These are phyloP conservation scores for Xiphorhynchus erythropygius DNA, from an alignment of 2,797 vertebrate species.

Conservation along the genomic window DNA sequence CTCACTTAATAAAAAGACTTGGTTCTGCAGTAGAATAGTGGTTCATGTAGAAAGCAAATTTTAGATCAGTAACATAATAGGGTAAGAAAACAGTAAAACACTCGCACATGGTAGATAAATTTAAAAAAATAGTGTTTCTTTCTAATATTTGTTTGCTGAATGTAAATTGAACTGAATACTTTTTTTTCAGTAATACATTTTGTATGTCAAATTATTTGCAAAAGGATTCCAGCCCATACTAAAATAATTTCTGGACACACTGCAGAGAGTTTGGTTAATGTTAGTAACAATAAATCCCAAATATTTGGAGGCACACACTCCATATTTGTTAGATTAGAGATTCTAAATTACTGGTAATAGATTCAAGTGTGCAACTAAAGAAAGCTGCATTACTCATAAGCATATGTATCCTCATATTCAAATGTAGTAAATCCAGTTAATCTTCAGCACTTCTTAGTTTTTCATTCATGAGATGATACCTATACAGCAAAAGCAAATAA, in stretches of 20 bases:
- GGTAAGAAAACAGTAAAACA: neutral
- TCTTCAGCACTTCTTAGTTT: slow-evolving; percentile 65
- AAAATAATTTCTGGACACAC: slow-evolving; percentile 48
- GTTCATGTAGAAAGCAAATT: neutral
- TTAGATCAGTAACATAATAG: neutral
- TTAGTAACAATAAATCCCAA: slow-evolving; percentile 63
- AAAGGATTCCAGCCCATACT: neutral
- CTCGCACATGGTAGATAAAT: neutral
- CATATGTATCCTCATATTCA: slow-evolving; percentile 73
- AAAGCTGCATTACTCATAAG: slow-evolving; percentile 72
- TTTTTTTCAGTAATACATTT: slow-evolving; percentile 11
- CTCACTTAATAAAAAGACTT: neutral
- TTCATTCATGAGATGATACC: slow-evolving; percentile 77
- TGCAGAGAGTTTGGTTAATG: slow-evolving; percentile 60
- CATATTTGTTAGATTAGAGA: slow-evolving; percentile 71
- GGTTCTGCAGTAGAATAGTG: neutral
- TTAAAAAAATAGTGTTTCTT: neutral
- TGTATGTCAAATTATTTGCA: slow-evolving; percentile 40
- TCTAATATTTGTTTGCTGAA: slow-evolving; percentile 29
- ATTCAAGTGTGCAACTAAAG: slow-evolving; percentile 71
- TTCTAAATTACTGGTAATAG: slow-evolving; percentile 67
- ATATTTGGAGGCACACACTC: slow-evolving; percentile 59
- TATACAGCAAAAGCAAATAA: slow-evolving; percentile 78
- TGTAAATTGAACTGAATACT: slow-evolving; percentile 3
- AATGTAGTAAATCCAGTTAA: slow-evolving; percentile 75